Conservation (phyloP, 2,113 vertebrate genomes). For the Tragulus kanchil region DNA sequence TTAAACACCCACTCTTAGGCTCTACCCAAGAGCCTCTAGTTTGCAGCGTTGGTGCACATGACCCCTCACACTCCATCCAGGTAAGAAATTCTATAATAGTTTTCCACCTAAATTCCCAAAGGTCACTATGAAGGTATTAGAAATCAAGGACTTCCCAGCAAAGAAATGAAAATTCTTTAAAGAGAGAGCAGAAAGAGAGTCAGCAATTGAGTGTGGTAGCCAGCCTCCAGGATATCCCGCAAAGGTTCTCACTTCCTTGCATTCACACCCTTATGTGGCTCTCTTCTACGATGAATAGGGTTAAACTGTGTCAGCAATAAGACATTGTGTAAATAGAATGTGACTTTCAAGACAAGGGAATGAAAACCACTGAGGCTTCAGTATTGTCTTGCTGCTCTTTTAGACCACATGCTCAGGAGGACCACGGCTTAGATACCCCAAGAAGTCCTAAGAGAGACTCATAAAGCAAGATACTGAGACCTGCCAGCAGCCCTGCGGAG, state of each 20-base stretch:
- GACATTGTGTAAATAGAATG: neutral
- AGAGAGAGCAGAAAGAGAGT: neutral
- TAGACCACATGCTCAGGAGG: neutral
- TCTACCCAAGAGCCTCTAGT: neutral
- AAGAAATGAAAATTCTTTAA: slow-evolving; percentile 19
- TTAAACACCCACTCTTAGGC: neutral
- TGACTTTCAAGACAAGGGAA: neutral
- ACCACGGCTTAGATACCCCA: neutral
- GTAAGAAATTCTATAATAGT: neutral
- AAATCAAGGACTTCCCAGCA: neutral
- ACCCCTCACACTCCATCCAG: neutral
- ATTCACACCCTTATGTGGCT: neutral
- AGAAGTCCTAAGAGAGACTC: neutral
- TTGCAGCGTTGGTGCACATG: neutral
- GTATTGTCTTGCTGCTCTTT: neutral
- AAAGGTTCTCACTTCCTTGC: neutral
- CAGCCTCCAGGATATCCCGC: neutral
- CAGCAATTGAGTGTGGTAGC: neutral
- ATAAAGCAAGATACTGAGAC: neutral
- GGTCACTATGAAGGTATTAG: neutral
- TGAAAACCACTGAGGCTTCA: neutral
- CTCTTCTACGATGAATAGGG: neutral
- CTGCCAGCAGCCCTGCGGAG: neutral
- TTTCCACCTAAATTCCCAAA: neutral
- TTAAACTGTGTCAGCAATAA: neutral